Percentiles rank a stretch among this genome's conserved stretches.
Conservation (phyloP, 2,888 invertebrate genomes). For the Strigamia transsilvanica region DNA sequence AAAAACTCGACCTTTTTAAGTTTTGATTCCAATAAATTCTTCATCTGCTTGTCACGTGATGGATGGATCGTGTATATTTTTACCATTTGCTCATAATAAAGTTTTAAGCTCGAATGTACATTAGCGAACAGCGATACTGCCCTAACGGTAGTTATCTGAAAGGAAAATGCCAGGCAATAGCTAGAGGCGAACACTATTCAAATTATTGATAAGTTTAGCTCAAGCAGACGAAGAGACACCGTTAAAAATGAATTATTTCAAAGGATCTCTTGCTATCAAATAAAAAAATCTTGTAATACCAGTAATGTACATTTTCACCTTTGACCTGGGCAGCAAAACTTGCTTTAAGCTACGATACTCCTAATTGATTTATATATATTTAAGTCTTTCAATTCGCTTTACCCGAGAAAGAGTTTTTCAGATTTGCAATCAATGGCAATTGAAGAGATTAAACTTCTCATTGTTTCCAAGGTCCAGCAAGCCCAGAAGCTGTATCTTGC, state of each 20-base stretch:
- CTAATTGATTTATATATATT: neutral
- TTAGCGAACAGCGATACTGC: neutral
- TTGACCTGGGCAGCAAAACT: neutral
- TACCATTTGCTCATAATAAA: neutral
- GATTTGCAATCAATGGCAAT: too few species aligned
- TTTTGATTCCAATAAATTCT: too few species aligned
- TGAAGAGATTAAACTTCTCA: too few species aligned
- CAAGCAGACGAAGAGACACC: slow-evolving; percentile 8
- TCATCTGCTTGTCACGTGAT: too few species aligned
- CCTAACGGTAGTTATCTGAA: neutral
- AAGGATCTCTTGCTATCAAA: neutral
- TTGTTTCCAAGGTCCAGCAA: too few species aligned
- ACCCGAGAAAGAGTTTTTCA: too few species aligned
- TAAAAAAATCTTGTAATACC: neutral
- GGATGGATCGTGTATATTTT: too few species aligned
- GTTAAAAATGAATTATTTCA: slow-evolving; percentile 8
- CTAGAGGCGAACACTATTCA: neutral
- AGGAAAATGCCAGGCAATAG: neutral
- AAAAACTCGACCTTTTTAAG: too few species aligned
- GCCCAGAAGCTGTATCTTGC: too few species aligned
- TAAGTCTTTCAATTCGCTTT: too few species aligned
- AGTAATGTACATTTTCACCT: slow-evolving; percentile 3
- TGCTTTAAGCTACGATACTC: neutral
- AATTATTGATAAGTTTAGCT: slow-evolving; percentile 2
- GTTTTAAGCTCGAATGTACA: neutral